Evolutionary conservation across 2,888 invertebrate genomes (phyloP).

Genomic region (Drosophila barbarae): DNA sequence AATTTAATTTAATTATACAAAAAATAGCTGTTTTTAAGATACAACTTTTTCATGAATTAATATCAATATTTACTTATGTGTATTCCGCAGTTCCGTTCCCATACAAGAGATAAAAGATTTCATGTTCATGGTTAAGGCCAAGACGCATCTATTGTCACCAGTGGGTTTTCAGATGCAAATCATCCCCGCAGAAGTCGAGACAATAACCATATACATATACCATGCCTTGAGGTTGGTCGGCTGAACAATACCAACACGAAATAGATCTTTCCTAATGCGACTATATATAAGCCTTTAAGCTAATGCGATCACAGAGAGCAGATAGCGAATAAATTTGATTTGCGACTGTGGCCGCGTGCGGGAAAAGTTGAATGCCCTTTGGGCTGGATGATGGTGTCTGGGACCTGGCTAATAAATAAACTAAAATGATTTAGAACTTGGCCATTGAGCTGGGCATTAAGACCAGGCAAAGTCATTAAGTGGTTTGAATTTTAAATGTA

Average conservation of each 20-base stretch:
- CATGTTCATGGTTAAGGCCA: slow-evolving; percentile 67
- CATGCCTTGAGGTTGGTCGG: slow-evolving; percentile 41
- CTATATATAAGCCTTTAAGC: slow-evolving; percentile 29
- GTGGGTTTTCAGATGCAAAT: slow-evolving; percentile 56
- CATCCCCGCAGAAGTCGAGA: slow-evolving; percentile 13
- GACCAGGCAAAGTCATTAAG: slow-evolving; percentile 25
- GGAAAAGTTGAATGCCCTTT: slow-evolving; percentile 66
- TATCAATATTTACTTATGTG: background rate
- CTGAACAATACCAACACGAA: slow-evolving; percentile 18
- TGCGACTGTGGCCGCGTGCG: slow-evolving; percentile 27
- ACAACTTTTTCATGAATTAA: background rate
- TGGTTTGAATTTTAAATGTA: slow-evolving; percentile 53
- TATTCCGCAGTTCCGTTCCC: slow-evolving; percentile 14
- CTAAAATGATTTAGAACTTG: slow-evolving; percentile 59
- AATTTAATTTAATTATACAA: background rate
- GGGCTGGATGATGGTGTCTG: slow-evolving; percentile 24
- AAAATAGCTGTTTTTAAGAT: background rate
- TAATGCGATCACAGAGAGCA: slow-evolving; percentile 22
- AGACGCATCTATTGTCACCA: slow-evolving; percentile 24
- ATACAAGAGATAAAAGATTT: slow-evolving; percentile 23
- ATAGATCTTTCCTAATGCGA: slow-evolving; percentile 33
- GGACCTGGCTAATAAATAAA: slow-evolving; percentile 45
- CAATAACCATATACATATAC: slow-evolving; percentile 2
- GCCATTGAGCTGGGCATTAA: slow-evolving; percentile 34
- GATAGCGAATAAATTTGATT: slow-evolving; percentile 43